These are phyloP conservation scores for Drosophila dives DNA, from an alignment of 2,888 invertebrate species.

Conservation along the genomic window DNA sequence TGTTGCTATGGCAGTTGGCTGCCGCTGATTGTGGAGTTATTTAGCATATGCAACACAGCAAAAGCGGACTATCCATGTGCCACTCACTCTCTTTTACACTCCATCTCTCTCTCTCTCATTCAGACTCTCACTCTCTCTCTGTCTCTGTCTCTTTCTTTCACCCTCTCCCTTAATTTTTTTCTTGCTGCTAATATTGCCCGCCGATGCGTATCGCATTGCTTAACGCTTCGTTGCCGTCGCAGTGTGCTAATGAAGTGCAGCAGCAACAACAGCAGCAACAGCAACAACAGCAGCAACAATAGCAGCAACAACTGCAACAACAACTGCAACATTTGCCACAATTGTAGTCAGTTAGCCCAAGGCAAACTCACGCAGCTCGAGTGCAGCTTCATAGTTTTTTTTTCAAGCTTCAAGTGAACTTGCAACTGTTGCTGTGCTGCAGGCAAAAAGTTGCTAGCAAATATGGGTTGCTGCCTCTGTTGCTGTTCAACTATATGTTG, in stretches of 20 bases:
- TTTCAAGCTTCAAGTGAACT: neutral
- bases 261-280: constrained; percentile 47
- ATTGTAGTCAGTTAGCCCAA: constrained; percentile 26
- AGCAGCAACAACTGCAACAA: constrained; percentile 29
- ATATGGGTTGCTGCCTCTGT: constrained; percentile 8
- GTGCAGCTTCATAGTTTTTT: constrained; percentile 13
- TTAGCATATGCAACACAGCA: constrained; percentile 50
- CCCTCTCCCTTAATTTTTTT: constrained; percentile 12
- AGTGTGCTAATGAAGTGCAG: constrained; percentile 73
- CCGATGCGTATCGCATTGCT: constrained; percentile 68
- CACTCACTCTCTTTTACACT: constrained; percentile 6
- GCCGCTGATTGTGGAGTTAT: constrained; percentile 27
- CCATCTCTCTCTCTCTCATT: constrained; percentile 7
- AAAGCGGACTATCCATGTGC: constrained; percentile 25
- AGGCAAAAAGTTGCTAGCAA: constrained; percentile 18
- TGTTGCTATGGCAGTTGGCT: constrained; percentile 19
- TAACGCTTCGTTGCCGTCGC: constrained; percentile 70
- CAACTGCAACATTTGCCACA: constrained; percentile 38
- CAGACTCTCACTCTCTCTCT: neutral
- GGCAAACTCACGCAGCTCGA: constrained; percentile 32
- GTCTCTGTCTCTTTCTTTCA: neutral
- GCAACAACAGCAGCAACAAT: constrained; percentile 31
- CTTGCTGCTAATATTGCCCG: constrained; percentile 41
- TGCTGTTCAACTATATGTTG: neutral
- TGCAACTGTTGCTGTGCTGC: constrained; percentile 25